Evolutionary conservation across 1,140 invertebrate species (phyloP).

Genomic region (Drosophila albomicans): DNA sequence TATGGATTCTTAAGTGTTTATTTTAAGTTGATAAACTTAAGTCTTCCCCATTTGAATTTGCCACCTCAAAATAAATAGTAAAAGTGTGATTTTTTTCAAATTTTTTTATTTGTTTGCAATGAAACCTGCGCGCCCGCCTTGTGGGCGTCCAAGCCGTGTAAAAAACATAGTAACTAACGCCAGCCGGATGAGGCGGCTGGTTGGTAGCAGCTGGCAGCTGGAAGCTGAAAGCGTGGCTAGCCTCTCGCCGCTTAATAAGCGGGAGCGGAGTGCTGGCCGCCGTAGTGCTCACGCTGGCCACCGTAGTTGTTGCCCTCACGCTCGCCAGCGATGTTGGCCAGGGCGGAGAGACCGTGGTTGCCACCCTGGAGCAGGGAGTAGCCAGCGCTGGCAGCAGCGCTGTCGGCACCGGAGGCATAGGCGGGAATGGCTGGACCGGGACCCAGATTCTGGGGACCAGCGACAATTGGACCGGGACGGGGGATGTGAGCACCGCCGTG

Average conservation of each 20-base stretch:
- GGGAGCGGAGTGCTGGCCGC: slow-evolving; percentile 51
- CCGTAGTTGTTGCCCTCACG: slow-evolving; percentile 62
- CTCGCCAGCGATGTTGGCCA: slow-evolving; percentile 73
- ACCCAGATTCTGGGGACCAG: slow-evolving; percentile 52
- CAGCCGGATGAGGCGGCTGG: slow-evolving; percentile 30
- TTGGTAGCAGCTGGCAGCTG: slow-evolving; percentile 45
- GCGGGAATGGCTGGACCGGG: slow-evolving; percentile 61
- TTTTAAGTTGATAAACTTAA: no score
- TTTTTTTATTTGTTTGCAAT: slow-evolving; percentile 77
- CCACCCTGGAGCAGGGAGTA: slow-evolving; percentile 78
- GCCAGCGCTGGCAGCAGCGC: slow-evolving; percentile 71
- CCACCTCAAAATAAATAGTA: neutral
- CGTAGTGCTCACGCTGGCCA: slow-evolving; percentile 52
- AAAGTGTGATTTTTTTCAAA: slow-evolving; percentile 42
- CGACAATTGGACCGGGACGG: slow-evolving; percentile 56
- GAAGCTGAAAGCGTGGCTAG: slow-evolving; percentile 18
- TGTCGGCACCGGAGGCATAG: slow-evolving; percentile 69
- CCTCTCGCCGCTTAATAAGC: slow-evolving; percentile 52
- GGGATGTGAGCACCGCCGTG: slow-evolving; percentile 29
- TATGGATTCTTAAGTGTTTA: no score
- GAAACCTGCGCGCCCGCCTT: slow-evolving; percentile 56
- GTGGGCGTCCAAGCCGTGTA: slow-evolving; percentile 58
- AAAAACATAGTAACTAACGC: slow-evolving; percentile 66
- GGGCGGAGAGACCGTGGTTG: slow-evolving; percentile 75
- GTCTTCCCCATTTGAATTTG: no score